Evolutionary conservation across 2,797 vertebrate species (phyloP).

Genomic region (Otolemur crassicaudatus): DNA sequence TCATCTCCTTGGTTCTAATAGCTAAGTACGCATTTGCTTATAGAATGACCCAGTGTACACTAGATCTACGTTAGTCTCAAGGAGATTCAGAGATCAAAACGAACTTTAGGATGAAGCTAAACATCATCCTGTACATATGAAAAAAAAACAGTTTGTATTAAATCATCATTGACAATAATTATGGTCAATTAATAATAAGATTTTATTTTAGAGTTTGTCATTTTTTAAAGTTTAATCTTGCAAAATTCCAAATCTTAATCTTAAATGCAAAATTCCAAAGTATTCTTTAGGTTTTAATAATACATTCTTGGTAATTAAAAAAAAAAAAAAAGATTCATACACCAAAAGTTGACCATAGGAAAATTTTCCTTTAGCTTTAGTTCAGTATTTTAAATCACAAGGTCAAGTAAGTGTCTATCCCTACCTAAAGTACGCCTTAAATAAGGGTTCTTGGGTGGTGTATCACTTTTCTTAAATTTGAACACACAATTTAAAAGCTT

Average conservation of each 20-base stretch:
- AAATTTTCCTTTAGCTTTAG: not conserved
- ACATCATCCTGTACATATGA: not conserved
- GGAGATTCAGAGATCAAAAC: not conserved
- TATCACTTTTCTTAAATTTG: not conserved
- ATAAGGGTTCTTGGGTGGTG: not conserved
- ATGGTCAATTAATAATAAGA: not conserved
- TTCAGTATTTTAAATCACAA: not conserved
- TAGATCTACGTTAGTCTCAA: not conserved
- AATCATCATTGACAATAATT: not conserved
- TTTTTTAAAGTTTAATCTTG: constrained; percentile 1
- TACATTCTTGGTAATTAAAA: not conserved
- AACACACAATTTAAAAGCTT: not conserved
- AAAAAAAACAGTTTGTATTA: constrained; percentile 12
- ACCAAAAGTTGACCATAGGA: not conserved
- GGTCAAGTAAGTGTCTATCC: not conserved
- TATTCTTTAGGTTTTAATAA: not conserved
- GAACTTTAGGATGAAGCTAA: not conserved
- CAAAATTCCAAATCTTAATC: not conserved
- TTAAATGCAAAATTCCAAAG: not conserved
- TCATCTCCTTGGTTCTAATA: constrained; percentile 7
- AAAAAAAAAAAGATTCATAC: not conserved
- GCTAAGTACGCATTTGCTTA: not conserved
- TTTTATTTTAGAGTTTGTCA: not conserved
- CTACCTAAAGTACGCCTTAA: not conserved
- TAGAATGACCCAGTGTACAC: not conserved